Conservation (phyloP, 2,113 vertebrate genomes). For the Nycticryphes semicollaris region DNA sequence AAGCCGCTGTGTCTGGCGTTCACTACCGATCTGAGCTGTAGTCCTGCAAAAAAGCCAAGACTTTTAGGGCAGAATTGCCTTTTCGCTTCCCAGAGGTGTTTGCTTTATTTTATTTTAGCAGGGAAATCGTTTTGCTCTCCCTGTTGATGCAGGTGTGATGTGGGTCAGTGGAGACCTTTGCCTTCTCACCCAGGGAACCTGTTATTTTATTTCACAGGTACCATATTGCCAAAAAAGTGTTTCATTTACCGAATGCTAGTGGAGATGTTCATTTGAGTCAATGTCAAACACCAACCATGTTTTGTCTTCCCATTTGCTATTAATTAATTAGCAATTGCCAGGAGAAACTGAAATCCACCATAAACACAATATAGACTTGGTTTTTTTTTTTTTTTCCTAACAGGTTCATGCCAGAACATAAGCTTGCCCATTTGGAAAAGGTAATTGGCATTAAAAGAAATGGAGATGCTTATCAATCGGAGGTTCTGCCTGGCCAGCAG, state of each 20-base stretch:
- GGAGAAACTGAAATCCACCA: neutral
- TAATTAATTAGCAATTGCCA: neutral
- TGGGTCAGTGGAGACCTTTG: neutral
- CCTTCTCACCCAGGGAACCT: neutral
- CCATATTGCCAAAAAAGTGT: neutral
- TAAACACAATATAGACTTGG: neutral
- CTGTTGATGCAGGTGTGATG: neutral
- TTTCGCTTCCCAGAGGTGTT: neutral
- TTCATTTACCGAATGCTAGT: neutral
- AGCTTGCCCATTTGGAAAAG: conserved; percentile 64
- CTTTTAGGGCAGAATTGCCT: neutral
- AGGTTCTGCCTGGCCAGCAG: conserved; percentile 4
- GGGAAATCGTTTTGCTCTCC: neutral
- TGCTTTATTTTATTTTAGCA: neutral
- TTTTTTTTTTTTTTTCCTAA: neutral
- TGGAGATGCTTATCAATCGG: neutral
- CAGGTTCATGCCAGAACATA: conserved; percentile 86
- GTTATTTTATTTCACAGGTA: neutral
- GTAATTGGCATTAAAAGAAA: conserved; percentile 42
- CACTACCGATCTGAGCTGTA: neutral
- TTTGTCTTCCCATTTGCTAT: neutral
- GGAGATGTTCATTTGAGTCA: neutral
- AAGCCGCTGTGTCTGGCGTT: neutral
- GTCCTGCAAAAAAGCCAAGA: neutral
- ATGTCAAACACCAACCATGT: neutral